Conservation (phyloP, 2,797 vertebrate genomes). For the Leptatherina wallacei region DNA sequence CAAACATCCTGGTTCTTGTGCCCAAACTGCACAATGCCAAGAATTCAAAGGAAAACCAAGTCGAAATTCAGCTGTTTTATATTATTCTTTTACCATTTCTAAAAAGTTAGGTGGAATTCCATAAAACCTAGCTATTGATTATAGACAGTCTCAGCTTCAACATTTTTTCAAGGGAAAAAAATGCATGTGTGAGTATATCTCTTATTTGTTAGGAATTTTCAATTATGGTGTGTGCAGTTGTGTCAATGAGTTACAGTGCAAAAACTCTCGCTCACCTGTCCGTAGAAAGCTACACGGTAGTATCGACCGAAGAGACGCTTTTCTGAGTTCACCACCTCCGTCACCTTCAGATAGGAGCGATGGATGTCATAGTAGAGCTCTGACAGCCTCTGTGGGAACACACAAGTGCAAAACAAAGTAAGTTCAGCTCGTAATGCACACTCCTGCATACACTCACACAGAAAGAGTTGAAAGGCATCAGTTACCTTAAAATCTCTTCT, state of each 20-base stretch:
- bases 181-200: not conserved
- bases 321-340: slow-evolving; percentile 96
- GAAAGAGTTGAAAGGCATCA: not conserved
- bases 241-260: not conserved
- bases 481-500: slow-evolving; percentile 95
- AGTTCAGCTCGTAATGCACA: not conserved
- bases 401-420: slow-evolving; percentile 22
- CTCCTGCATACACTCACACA: not conserved
- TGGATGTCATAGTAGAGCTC: slow-evolving; percentile 98
- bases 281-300: slow-evolving; percentile 97
- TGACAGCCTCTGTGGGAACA: slow-evolving; percentile 87
- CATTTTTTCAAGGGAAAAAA: not conserved
- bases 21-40: not conserved
- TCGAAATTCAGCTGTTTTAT: not conserved
- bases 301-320: slow-evolving; percentile 96
- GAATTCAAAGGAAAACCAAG: slow-evolving; percentile 7
- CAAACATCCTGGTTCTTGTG: slow-evolving; percentile 20
- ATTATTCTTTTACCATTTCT: not conserved
- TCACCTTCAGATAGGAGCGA: slow-evolving; percentile 96
- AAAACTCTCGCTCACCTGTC: slow-evolving; percentile 86
- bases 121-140: not conserved
- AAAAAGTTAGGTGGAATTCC: not conserved
- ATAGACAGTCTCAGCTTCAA: not conserved
- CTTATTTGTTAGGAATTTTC: not conserved
- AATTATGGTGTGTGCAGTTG: not conserved